phyloP scores from a whole-genome alignment of 2,797 vertebrate genomes.

The Sus cebifrons region DNA sequence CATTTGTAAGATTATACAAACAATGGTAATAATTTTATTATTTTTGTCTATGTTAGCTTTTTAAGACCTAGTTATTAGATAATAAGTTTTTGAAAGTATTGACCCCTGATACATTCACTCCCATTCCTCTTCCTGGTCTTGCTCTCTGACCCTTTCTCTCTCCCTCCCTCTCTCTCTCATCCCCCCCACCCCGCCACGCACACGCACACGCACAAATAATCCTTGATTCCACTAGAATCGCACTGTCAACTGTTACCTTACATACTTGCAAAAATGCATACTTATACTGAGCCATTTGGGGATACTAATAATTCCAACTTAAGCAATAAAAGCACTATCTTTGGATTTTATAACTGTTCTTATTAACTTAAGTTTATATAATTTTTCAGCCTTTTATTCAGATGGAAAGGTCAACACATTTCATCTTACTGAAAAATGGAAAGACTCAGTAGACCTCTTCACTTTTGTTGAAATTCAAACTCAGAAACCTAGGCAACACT shows the following conservation, averaged over 20 bases:
- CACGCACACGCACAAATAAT: background rate
- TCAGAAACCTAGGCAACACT: constrained; percentile 81
- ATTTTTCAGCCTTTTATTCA: constrained; percentile 40
- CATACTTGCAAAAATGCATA: background rate
- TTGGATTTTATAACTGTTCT: constrained; percentile 6
- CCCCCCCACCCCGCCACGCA: too few relatives aligned
- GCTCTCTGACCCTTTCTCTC: background rate
- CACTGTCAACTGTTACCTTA: background rate
- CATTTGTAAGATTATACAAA: background rate
- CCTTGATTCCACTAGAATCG: background rate
- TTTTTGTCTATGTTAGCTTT: background rate
- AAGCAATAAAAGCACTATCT: background rate
- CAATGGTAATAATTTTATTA: background rate
- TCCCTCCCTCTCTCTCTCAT: background rate
- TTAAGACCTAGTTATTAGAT: background rate
- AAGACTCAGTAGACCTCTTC: background rate
- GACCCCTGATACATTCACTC: background rate
- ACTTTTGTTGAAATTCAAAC: constrained; percentile 81
- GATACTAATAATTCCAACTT: background rate
- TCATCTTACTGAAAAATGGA: background rate
- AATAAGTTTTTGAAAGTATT: background rate
- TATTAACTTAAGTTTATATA: background rate
- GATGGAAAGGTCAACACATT: constrained; percentile 41
- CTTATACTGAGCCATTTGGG: background rate
- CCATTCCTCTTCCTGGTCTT: background rate